Conservation (phyloP, 1,140 invertebrate genomes). For the Stenopsyche tienmushanensis region DNA sequence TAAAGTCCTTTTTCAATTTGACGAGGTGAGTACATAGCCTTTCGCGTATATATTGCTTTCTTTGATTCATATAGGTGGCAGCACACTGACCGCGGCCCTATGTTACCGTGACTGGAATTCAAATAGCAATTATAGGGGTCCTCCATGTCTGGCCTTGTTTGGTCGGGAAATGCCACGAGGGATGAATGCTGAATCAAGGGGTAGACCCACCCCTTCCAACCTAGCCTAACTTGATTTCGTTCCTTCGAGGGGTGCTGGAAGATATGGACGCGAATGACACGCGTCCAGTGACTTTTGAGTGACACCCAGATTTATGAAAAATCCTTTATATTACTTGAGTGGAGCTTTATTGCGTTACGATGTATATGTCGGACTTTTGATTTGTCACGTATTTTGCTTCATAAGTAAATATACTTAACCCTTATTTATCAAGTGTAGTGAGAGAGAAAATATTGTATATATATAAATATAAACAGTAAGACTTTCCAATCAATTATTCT, state of each 20-base stretch:
- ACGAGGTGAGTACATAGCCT: too few relatives aligned
- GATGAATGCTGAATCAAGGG: slow-evolving; percentile 21
- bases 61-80: neutral
- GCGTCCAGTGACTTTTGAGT: slow-evolving; percentile 3
- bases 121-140: slow-evolving; percentile 36
- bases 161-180: slow-evolving; percentile 30
- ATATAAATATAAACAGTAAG: too few relatives aligned
- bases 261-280: neutral
- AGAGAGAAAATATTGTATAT: too few relatives aligned
- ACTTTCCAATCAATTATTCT: too few relatives aligned
- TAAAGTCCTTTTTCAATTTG: too few relatives aligned
- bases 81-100: slow-evolving; percentile 8
- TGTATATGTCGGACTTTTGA: too few relatives aligned
- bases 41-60: neutral
- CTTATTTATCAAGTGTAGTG: too few relatives aligned
- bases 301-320: neutral
- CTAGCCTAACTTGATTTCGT: slow-evolving; percentile 34
- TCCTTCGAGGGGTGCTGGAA: slow-evolving; percentile 4
- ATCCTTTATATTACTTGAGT: too few relatives aligned
- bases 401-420: too few relatives aligned
- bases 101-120: slow-evolving; percentile 28
- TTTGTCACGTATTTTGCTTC: too few relatives aligned
- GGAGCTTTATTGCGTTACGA: too few relatives aligned
- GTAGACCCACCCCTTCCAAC: neutral
- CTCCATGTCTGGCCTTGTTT: slow-evolving; percentile 36